phyloP scores from a whole-genome alignment of 2,113 vertebrate genomes.

The Falcunculus frontatus region DNA sequence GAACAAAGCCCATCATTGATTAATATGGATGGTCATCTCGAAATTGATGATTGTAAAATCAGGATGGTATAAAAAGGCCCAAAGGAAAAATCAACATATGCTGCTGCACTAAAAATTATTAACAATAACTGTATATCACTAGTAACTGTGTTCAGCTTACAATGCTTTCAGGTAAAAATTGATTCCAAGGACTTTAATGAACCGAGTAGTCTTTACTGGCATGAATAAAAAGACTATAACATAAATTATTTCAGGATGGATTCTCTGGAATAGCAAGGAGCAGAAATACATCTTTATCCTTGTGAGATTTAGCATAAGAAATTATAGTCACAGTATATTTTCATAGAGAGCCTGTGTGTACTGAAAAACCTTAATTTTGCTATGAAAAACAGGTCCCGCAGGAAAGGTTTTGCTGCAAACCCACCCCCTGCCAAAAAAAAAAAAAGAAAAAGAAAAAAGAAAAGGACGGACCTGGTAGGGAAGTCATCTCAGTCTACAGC shows the following conservation, averaged over 20 bases:
- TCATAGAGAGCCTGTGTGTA: neutral
- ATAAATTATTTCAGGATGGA: conserved; percentile 11
- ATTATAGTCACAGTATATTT: neutral
- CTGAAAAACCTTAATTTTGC: neutral
- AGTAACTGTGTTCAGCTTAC: neutral
- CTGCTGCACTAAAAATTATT: neutral
- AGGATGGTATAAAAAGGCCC: neutral
- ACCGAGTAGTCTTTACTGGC: neutral
- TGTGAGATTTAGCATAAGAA: neutral
- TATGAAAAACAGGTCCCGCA: neutral
- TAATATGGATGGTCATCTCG: neutral
- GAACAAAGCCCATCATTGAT: neutral
- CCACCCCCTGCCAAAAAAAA: neutral
- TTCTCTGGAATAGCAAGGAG: neutral
- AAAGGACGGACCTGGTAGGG: neutral
- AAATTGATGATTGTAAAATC: neutral
- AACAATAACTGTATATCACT: neutral
- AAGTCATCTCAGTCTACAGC: neutral
- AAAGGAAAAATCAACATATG: conserved; percentile 5
- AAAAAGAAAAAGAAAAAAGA: neutral
- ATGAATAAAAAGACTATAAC: neutral
- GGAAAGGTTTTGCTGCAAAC: neutral
- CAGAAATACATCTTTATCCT: neutral
- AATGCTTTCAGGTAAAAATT: neutral
- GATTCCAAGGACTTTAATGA: neutral